These are phyloP conservation scores for Caenorhabditis japonica DNA, from an alignment of 2,888 invertebrate species.

Conservation along the genomic window DNA sequence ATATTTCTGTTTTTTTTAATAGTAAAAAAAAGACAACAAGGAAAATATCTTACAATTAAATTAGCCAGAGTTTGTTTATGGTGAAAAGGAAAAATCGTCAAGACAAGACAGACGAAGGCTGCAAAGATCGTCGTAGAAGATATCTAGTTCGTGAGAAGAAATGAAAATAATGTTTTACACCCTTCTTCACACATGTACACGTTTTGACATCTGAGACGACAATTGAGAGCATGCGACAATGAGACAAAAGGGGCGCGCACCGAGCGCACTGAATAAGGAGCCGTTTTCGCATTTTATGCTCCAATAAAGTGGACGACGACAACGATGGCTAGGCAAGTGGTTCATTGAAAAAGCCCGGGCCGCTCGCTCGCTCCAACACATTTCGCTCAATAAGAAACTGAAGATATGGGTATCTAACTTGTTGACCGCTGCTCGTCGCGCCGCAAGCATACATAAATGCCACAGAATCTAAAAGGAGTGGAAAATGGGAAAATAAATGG, in stretches of 20 bases:
- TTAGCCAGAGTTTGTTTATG: constrained; percentile 1
- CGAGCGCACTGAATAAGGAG: constrained; percentile 44
- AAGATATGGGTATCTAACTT: constrained; percentile 48
- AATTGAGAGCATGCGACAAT: constrained; percentile 49
- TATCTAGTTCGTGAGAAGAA: constrained; percentile 27
- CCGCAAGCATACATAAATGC: background rate
- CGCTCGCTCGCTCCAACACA: background rate
- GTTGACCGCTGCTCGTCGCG: constrained; percentile 22
- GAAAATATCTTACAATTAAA: no score
- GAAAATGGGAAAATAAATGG: constrained; percentile 16
- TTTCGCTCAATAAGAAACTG: constrained; percentile 32
- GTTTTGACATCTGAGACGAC: constrained; percentile 51
- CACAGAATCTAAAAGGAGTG: background rate
- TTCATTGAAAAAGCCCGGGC: constrained; percentile 34
- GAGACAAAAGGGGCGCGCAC: constrained; percentile 32
- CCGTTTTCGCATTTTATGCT: constrained; percentile 52
- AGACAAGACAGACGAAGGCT: constrained; percentile 12
- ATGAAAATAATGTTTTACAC: constrained; percentile 46
- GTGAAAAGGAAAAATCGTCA: constrained; percentile 22
- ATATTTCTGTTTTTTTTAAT: no score
- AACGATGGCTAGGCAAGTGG: constrained; percentile 41
- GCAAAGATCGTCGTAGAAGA: constrained; percentile 33
- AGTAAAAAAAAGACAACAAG: no score
- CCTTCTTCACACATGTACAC: constrained; percentile 38
- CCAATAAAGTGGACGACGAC: constrained; percentile 40